Conservation (phyloP, 2,888 invertebrate species). For the Eristalis arbustorum region DNA sequence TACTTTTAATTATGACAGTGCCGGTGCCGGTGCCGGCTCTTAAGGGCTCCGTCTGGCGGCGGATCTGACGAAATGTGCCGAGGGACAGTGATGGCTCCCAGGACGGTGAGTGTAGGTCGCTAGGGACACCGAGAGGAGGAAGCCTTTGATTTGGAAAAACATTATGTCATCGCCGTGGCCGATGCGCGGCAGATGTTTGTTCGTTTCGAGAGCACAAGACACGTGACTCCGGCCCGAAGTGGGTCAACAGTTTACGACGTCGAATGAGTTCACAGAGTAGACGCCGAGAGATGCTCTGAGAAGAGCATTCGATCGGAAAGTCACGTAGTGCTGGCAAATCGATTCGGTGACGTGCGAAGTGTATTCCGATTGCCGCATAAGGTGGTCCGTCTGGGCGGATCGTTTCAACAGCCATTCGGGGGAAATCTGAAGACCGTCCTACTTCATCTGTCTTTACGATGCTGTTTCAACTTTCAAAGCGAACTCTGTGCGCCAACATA, state of each 20-base stretch:
- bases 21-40: background rate
- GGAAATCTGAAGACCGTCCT: too few relatives aligned
- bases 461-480: too few relatives aligned
- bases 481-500: too few relatives aligned
- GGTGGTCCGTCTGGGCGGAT: background rate
- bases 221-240: background rate
- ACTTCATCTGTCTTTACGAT: too few relatives aligned
- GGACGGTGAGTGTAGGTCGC: background rate
- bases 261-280: background rate
- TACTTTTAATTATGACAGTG: slow-evolving; percentile 31
- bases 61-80: background rate
- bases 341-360: background rate
- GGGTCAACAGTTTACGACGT: background rate
- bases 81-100: background rate
- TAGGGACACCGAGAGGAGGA: background rate
- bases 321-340: background rate
- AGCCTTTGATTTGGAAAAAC: background rate
- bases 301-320: background rate
- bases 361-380: background rate
- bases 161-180: background rate
- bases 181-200: background rate
- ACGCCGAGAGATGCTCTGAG: background rate
- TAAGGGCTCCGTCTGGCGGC: background rate
- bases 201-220: background rate
- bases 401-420: too few relatives aligned